Evolutionary conservation across 2,797 vertebrate genomes (phyloP), one percentile per base, ranked within the genome.

Genomic region (Lutjanus argentimaculatus): DNA sequence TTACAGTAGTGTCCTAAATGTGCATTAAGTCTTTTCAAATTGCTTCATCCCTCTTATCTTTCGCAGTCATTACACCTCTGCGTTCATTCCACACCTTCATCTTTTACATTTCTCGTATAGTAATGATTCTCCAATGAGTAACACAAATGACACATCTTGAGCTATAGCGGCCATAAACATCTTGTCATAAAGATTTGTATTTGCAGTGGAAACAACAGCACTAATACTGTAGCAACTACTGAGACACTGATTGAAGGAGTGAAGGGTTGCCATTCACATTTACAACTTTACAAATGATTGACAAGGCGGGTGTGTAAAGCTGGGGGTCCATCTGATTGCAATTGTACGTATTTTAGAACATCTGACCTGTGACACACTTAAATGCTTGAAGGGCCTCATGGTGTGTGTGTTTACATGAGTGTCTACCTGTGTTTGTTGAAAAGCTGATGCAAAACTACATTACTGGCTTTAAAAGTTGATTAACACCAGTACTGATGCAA

Each of bases 241-340:
- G 15, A 79, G 58, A 58, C 45, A 66, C 19, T 19, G 64, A 67
- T 51, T 62, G 51, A 73, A 75, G 53, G 57, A 69, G 67, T 79
- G 45, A 80, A 83, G 64, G 14, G 61, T 61, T 62, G 65, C 66
- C 74, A 87, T 83, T 88, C 67, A 71, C 56, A 59, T 87, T 90
- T 92, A 88, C 76, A 81, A 71, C 83, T 78, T 84, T 0, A 67
- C 56, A 73, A 91, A 93, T 93, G 83, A 93, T 92, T 95, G 85
- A 93, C 86, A 75, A 49, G 45, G 36, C 11, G 11, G 80, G 66
- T 79, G 74, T 85, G 71, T 90, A 78, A 88, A 80, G 79, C 79
- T 10, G 21, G 72, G 64, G 72, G 63, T 87, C 67, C 69, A 87
- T 77, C 67, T 79, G 84, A 91, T 91, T 88, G 22, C 52, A 4